Evolutionary conservation across 2,888 invertebrate species (phyloP), one percentile per base, ranked within the genome.

Genomic region (Agrotis ipsilon): DNA sequence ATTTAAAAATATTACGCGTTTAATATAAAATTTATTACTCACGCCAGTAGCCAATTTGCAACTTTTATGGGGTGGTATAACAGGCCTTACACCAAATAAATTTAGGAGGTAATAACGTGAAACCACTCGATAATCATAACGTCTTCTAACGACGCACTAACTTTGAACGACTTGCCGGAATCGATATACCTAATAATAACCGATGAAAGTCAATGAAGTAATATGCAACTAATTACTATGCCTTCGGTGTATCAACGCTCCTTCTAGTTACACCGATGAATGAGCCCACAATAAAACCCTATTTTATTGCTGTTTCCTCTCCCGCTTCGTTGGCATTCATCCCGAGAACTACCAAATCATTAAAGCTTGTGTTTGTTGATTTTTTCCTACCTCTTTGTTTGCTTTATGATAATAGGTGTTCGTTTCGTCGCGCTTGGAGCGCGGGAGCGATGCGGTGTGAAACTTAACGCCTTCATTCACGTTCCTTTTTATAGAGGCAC

Each of bases 331-430:
- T 94, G 91, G 92, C 91, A 96, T 96, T 95, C 95, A 93, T 92
- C 92, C 91, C 91, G 86, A 89, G 92, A 93, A 93, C 94, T 92
- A 94, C 93, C 92, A 92, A 94, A 94, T 94, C 94, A 95, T 94
- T 94, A 94, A 94, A 91, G 89, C 90, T 90, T 90, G 90, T 93
- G 92, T 94, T 94, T 94, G 94, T 95, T 94, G 92, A 91, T 93
- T 94, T 94, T 94, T 94, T 93, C 90, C 81, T 89, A 89, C 88
- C 82, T 92, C 91, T 92, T 94, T 95, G 94, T 96, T 96, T 95
- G 94, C 91, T 94, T 94, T 96, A 95, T 96, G 96, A 96, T 96
- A 96, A 95, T 95, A 93, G 94, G 95, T 93, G 94, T 95, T 94
- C 91, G 94, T 93, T 93, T 94, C 92, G 91, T 90, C 90, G 91